These are phyloP conservation scores for Oreochromis mossambicus DNA, from an alignment of 2,797 vertebrate species.

Conservation along the genomic window DNA sequence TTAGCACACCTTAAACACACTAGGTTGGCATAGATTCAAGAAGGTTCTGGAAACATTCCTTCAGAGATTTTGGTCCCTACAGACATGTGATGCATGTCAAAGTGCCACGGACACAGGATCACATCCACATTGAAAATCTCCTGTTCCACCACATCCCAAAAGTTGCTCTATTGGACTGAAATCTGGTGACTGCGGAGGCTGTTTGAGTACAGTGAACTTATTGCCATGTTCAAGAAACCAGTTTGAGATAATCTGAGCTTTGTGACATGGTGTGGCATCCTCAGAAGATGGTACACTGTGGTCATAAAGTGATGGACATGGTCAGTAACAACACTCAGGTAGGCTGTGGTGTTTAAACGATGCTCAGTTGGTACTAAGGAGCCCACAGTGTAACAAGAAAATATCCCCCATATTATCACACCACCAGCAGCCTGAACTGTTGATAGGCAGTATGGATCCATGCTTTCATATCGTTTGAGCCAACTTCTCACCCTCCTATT, in stretches of 20 bases:
- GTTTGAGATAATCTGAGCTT: not conserved
- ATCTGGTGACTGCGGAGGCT: not conserved
- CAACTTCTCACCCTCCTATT: not conserved
- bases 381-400: not conserved
- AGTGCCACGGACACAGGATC: not conserved
- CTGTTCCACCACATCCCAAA: not conserved
- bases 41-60: not conserved
- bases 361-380: not conserved
- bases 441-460: not conserved
- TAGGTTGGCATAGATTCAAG: not conserved
- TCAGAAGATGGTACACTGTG: not conserved
- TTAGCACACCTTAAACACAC: not conserved
- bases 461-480: not conserved
- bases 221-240: not conserved
- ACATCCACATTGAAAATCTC: not conserved
- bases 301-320: not conserved
- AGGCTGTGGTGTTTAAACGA: not conserved
- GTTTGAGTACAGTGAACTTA: not conserved
- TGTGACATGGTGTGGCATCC: not conserved
- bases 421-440: not conserved
- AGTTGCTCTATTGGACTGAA: not conserved
- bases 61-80: not conserved
- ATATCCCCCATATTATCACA: not conserved
- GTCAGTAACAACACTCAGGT: not conserved
- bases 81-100: not conserved